phyloP scores from a whole-genome alignment of 2,113 vertebrate species.

The Psilopsiagon aurifrons region DNA sequence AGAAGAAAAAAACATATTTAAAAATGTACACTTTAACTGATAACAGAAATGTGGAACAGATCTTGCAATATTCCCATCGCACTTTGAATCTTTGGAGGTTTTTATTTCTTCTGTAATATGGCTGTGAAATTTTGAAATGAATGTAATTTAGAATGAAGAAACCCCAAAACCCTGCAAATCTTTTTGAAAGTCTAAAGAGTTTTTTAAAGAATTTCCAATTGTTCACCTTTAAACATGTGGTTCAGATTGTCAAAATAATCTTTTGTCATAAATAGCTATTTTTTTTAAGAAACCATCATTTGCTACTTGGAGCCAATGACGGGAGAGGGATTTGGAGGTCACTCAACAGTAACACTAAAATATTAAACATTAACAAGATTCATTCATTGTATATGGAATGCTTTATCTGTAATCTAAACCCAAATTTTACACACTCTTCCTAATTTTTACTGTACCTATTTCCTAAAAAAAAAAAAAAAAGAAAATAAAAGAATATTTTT shows the following conservation, averaged over 20 bases:
- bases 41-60: neutral
- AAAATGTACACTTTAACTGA: neutral
- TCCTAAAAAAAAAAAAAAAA: neutral
- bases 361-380: neutral
- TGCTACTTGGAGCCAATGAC: neutral
- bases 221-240: neutral
- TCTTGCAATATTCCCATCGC: neutral
- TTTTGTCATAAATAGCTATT: neutral
- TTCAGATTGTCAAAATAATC: neutral
- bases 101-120: neutral
- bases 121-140: neutral
- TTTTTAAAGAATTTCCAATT: neutral
- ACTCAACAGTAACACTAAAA: too few relatives aligned
- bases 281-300: neutral
- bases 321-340: neutral
- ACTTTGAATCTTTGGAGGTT: neutral
- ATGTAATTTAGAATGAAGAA: neutral
- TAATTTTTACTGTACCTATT: neutral
- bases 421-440: neutral
- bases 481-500: neutral
- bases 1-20: neutral
- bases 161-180: rapidly evolving
- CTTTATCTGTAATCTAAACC: neutral
- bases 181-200: neutral
- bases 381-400: neutral